Conservation (phyloP, 2,888 invertebrate genomes). For the Monochamus alternatus region DNA sequence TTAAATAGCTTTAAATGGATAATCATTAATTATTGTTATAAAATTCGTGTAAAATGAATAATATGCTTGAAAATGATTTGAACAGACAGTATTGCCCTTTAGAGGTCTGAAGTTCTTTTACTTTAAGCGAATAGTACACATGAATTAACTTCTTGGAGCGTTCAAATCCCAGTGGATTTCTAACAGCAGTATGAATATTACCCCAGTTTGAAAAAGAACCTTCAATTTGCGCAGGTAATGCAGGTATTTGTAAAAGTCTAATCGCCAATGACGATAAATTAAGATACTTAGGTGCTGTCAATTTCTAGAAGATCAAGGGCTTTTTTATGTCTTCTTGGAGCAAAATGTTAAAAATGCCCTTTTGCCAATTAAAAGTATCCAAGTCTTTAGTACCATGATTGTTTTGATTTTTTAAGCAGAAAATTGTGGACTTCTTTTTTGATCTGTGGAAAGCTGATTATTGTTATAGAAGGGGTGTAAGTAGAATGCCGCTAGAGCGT, state of each 20-base stretch:
- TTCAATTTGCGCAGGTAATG: constrained; percentile 27
- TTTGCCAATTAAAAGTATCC: neutral
- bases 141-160: constrained; percentile 1
- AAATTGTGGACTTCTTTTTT: neutral
- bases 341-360: constrained; percentile 1
- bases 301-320: neutral
- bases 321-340: neutral
- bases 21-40: no score
- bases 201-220: constrained; percentile 28
- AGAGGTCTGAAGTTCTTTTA: no score
- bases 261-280: neutral
- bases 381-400: neutral
- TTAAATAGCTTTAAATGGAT: no score
- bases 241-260: constrained; percentile 14
- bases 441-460: neutral
- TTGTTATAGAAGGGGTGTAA: constrained; percentile 26
- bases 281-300: neutral
- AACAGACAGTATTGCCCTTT: no score
- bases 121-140: neutral
- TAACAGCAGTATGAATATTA: constrained; percentile 2
- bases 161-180: constrained; percentile 18
- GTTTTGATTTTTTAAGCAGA: neutral
- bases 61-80: no score
- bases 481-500: constrained; percentile 19
- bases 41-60: no score